A percentile compares a stretch with the other conserved stretches of the same genome.
Conservation (phyloP, 2,888 invertebrate species). For the Drosophila pseudotakahashii region DNA sequence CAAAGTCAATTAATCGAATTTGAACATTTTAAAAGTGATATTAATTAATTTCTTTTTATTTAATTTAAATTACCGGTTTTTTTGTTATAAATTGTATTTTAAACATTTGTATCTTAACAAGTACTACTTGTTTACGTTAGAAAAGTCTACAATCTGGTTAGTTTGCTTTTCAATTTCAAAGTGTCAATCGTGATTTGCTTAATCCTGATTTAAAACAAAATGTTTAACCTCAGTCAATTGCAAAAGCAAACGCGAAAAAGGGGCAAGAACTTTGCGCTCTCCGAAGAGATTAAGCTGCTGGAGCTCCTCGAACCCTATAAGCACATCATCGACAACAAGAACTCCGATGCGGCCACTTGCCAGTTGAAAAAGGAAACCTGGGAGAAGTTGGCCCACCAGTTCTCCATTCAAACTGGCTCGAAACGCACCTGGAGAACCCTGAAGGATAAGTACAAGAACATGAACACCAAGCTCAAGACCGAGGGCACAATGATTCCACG, state of each 20-base stretch:
- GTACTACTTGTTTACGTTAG: too few species aligned
- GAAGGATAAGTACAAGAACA: conserved; percentile 26
- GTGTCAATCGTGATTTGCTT: conserved; percentile 11
- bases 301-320: neutral
- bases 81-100: too few species aligned
- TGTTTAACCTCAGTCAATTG: neutral
- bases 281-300: neutral
- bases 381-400: conserved; percentile 2
- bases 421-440: conserved; percentile 23
- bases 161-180: conserved; percentile 2
- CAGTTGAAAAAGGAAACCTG: conserved; percentile 16
- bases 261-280: conserved; percentile 14
- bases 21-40: neutral
- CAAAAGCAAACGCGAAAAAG: conserved; percentile 17
- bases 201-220: conserved; percentile 13
- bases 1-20: neutral
- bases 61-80: neutral
- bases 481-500: neutral
- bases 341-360: conserved; percentile 15
- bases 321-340: conserved; percentile 14
- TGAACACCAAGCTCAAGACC: conserved; percentile 15
- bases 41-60: neutral
- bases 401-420: conserved; percentile 4
- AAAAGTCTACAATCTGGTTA: neutral
- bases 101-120: too few species aligned